Evolutionary conservation across 1,140 invertebrate species (phyloP), one percentile per base, ranked within the genome.

Genomic region (Microplitis demolitor): DNA sequence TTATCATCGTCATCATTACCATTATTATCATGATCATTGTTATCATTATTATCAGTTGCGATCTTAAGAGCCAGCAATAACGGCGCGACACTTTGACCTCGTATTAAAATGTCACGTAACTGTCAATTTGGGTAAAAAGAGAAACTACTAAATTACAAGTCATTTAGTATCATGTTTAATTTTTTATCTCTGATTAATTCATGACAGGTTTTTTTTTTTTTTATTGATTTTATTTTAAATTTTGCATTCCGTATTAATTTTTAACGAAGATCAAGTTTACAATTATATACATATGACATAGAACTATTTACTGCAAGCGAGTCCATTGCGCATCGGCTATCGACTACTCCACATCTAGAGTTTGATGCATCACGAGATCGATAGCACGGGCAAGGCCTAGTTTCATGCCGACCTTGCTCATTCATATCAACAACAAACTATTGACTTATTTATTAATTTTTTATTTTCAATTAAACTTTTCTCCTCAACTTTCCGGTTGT

Each of bases 241-340:
- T 45, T 45, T 45, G 2, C 3, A 45, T 45, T 45, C 6, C 5
- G 4, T 4, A 11, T 45, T 0, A 45, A 45, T 45, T 45, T 45
- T 45, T 45, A 45, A 45, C 39, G 39, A 45, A 45, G 39, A 45
- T 45, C 39, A 45, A 45, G 39, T 45, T 45, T 45, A 45, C 39
- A 45, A 45, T 45, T 45, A 45, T 8, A 45, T 45, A 45, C 6
- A 45, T 45, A 45, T 45, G 39, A 45, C 39, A 39, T 9, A 45
- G 11, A 45, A 3, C 6, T 45, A 45, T 45, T 45, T 45, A 45
- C 39, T 45, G 11, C n/a, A 66, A 66, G 14, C 24, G 34, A 50
- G 63, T 66, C 63, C 37, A 66, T 37, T 66, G 63, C 63, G 63
- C 66, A 67, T 67, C 50, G 66, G 39, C 50, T 67, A 67, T 67